Conservation (phyloP, 2,113 vertebrate genomes). For the Fulmarus glacialis region DNA sequence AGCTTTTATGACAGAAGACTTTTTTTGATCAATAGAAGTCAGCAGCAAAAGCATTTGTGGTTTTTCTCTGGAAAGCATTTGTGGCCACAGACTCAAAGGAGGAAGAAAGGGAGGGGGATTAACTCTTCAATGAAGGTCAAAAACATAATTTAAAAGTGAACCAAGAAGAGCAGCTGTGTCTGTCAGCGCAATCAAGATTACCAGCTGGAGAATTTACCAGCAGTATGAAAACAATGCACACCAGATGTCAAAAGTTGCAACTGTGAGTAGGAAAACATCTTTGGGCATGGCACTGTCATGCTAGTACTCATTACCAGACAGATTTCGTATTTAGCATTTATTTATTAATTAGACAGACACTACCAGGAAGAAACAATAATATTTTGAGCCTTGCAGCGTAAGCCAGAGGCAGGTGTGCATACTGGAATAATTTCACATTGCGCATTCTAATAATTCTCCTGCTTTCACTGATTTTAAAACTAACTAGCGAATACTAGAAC, state of each 20-base stretch:
- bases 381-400: not conserved
- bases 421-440: not conserved
- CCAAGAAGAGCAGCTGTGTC: slow-evolving; percentile 76
- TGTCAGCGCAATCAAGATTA: slow-evolving; percentile 69
- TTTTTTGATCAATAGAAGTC: slow-evolving; percentile 72
- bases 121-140: slow-evolving; percentile 78
- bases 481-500: not conserved
- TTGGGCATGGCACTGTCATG: slow-evolving; percentile 8
- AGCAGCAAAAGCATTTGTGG: slow-evolving; percentile 64
- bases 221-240: slow-evolving; percentile 76
- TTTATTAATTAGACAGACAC: slow-evolving; percentile 31
- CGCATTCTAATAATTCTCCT: not conserved
- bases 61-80: slow-evolving; percentile 76
- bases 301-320: slow-evolving; percentile 5
- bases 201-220: slow-evolving; percentile 75
- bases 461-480: not conserved
- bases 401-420: not conserved
- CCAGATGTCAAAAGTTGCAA: slow-evolving; percentile 75
- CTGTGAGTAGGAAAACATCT: slow-evolving; percentile 45
- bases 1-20: slow-evolving; percentile 64
- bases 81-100: slow-evolving; percentile 69
- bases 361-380: slow-evolving; percentile 2
- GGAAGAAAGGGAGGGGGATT: slow-evolving; percentile 70
- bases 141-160: slow-evolving; percentile 78
- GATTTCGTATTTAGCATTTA: slow-evolving; percentile 34